Evolutionary conservation across 2,888 invertebrate genomes (phyloP).

Genomic region (Phytoseiulus persimilis): DNA sequence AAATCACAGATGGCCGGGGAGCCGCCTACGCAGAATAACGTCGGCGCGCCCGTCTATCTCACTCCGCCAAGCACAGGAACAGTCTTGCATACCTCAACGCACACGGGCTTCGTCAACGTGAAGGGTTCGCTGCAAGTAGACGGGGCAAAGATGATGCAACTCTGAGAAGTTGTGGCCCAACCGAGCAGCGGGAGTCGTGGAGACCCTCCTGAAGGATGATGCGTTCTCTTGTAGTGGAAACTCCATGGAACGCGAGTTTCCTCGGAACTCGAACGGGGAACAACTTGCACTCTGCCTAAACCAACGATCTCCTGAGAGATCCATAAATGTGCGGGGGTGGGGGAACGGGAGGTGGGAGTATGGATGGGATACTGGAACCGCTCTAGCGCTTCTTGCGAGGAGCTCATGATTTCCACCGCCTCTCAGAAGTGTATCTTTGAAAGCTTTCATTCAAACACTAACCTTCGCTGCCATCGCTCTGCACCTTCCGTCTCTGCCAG

Average conservation of each 20-base stretch:
- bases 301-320: too few relatives aligned
- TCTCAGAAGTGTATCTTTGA: too few relatives aligned
- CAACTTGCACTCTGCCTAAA: too few relatives aligned
- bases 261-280: too few relatives aligned
- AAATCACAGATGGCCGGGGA: background rate
- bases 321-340: too few relatives aligned
- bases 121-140: conserved; percentile 28
- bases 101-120: background rate
- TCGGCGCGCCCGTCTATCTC: background rate
- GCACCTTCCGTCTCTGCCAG: background rate
- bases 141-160: background rate
- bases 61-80: background rate
- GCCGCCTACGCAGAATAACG: background rate
- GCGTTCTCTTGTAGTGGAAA: too few relatives aligned
- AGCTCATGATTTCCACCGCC: too few relatives aligned
- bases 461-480: background rate
- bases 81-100: background rate
- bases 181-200: conserved; percentile 8
- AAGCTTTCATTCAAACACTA: background rate
- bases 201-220: background rate
- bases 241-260: too few relatives aligned
- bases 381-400: too few relatives aligned
- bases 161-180: background rate
- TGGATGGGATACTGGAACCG: too few relatives aligned
- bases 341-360: too few relatives aligned